These are phyloP conservation scores for Willowsia nigromaculata DNA, from an alignment of 2,888 invertebrate genomes.

Conservation along the genomic window DNA sequence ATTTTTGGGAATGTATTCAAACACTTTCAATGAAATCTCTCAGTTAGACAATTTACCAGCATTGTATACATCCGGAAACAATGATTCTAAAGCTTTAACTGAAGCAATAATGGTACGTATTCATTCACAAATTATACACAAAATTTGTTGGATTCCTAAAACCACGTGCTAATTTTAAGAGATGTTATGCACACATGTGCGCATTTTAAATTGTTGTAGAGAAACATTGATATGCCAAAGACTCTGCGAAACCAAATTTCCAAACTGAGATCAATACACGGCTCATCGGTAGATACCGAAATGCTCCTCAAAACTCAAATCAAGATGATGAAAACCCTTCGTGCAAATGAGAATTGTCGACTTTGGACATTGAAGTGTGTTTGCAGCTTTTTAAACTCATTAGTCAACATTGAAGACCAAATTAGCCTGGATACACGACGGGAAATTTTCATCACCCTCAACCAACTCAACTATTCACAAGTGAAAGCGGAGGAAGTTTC, in stretches of 20 bases:
- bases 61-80: neutral
- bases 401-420: neutral
- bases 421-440: neutral
- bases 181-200: neutral
- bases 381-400: neutral
- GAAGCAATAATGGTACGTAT: conserved; percentile 48
- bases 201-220: conserved; percentile 18
- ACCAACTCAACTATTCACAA: conserved; percentile 1
- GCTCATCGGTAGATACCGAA: neutral
- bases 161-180: too few relatives aligned
- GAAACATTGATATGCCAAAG: conserved; percentile 46
- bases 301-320: conserved; percentile 14
- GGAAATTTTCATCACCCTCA: conserved; percentile 25
- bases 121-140: too few relatives aligned
- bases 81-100: neutral
- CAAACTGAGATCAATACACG: neutral
- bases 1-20: neutral
- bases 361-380: conserved; percentile 19
- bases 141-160: too few relatives aligned
- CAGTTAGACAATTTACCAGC: neutral
- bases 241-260: conserved; percentile 34
- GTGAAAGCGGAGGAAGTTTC: neutral
- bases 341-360: conserved; percentile 8
- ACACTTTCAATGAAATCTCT: neutral
- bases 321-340: conserved; percentile 22